phyloP scores from a whole-genome alignment of 2,888 invertebrate species.

The Heliconius aoede region DNA sequence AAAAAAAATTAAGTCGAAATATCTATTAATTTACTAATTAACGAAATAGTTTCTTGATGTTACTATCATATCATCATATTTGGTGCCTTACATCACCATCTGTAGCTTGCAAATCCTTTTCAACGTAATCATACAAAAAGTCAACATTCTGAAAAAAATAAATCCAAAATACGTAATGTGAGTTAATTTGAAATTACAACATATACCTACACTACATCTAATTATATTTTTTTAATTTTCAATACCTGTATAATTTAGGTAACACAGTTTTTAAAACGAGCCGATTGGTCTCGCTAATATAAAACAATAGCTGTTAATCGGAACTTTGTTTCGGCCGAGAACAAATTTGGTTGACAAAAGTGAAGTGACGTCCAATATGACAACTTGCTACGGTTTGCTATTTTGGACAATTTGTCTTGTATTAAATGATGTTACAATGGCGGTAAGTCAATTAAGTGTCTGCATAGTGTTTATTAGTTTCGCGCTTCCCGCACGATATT shows the following conservation, averaged over 20 bases:
- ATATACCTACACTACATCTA: background rate
- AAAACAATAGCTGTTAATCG: constrained; percentile 6
- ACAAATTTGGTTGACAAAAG: constrained; percentile 1
- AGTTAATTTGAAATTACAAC: background rate
- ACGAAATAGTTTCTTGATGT: too few species aligned
- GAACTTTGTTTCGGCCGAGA: background rate
- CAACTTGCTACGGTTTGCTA: background rate
- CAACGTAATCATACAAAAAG: too few species aligned
- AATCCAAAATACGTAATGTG: too few species aligned
- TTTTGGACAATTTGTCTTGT: constrained; percentile 1
- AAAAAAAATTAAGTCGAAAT: too few species aligned
- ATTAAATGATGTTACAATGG: constrained; percentile 9
- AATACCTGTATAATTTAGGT: constrained; percentile 6
- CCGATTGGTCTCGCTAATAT: constrained; percentile 6
- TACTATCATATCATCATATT: too few species aligned
- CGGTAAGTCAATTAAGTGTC: background rate
- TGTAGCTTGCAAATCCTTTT: too few species aligned
- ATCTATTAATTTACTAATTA: too few species aligned
- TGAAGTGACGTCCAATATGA: background rate
- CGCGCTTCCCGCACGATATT: background rate
- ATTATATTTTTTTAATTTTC: constrained; percentile 16
- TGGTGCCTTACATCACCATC: too few species aligned
- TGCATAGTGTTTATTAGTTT: background rate
- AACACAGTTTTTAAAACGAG: constrained; percentile 6
- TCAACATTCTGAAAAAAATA: too few species aligned